These are phyloP conservation scores for Arrhamphus sclerolepis DNA, from an alignment of 2,797 vertebrate species.

Conservation along the genomic window DNA sequence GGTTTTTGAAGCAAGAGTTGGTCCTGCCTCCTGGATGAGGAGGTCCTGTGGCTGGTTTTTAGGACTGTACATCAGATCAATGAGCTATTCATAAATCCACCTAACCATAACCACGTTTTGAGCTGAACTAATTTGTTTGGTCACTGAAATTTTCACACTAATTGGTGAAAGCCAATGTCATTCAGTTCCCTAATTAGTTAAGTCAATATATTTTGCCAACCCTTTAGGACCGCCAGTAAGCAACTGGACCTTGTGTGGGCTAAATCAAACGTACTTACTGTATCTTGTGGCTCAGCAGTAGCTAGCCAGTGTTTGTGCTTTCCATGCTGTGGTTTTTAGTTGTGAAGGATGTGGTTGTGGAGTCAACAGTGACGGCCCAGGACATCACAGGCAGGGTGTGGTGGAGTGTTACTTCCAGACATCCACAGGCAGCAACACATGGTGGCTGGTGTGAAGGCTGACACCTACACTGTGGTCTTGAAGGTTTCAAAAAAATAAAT, in stretches of 20 bases:
- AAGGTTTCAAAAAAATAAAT: constrained; percentile 9
- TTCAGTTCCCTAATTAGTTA: too few species aligned
- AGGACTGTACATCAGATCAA: too few species aligned
- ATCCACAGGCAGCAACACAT: constrained; percentile 16
- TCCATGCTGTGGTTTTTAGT: constrained; percentile 41
- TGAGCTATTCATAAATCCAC: too few species aligned
- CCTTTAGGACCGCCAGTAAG: constrained; percentile 4
- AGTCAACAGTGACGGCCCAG: constrained; percentile 29
- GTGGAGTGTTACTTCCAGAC: neutral
- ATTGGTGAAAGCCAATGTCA: neutral
- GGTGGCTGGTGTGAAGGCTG: constrained; percentile 18
- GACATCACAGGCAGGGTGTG: constrained; percentile 33
- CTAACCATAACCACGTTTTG: too few species aligned
- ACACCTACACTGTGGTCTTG: constrained; percentile 33
- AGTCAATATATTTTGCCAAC: neutral
- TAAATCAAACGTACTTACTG: constrained; percentile 20
- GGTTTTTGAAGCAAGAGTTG: too few species aligned
- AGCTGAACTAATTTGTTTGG: too few species aligned
- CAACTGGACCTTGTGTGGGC: neutral
- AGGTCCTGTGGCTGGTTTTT: too few species aligned
- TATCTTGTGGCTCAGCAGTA: constrained; percentile 29
- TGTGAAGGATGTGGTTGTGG: constrained; percentile 56
- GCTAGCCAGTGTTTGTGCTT: constrained; percentile 38
- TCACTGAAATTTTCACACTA: too few species aligned
- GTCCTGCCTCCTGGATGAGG: too few species aligned